Conservation (phyloP, 37 sponge, comb jelly and placozoan genomes). For the Cladorhizidae sp. region DNA sequence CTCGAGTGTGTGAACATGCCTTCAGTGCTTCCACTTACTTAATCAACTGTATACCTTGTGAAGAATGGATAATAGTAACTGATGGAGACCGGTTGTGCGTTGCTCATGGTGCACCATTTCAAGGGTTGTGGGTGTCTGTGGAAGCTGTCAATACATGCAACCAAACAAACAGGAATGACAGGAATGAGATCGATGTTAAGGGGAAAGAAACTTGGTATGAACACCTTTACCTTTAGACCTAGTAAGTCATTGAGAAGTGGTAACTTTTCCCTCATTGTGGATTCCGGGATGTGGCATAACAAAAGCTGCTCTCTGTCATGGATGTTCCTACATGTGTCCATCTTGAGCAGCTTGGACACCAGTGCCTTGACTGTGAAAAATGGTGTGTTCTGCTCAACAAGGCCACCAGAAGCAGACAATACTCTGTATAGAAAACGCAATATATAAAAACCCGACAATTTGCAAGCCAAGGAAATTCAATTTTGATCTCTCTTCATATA, state of each 20-base stretch:
- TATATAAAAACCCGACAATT: too few relatives aligned
- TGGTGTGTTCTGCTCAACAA: constrained; percentile 82
- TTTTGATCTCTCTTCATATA: too few relatives aligned
- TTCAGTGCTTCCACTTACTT: neutral
- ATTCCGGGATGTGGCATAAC: constrained; percentile 56
- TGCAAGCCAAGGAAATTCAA: too few relatives aligned
- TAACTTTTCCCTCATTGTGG: constrained; percentile 45
- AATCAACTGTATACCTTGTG: constrained; percentile 49
- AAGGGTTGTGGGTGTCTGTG: constrained; percentile 57
- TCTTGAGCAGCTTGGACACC: constrained; percentile 71
- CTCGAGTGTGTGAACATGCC: too few relatives aligned
- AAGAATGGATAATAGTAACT: constrained; percentile 69
- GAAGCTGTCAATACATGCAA: constrained; percentile 43
- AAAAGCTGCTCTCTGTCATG: constrained; percentile 80
- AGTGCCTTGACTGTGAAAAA: constrained; percentile 85
- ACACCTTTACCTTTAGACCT: constrained; percentile 52
- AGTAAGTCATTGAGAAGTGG: constrained; percentile 86
- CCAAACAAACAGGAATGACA: neutral
- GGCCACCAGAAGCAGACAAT: constrained; percentile 76
- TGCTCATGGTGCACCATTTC: constrained; percentile 49
- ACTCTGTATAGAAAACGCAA: too few relatives aligned
- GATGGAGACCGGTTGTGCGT: constrained; percentile 46
- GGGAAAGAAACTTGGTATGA: neutral
- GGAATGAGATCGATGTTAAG: neutral
- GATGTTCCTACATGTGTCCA: constrained; percentile 61